These are phyloP conservation scores for Myotis findleyi DNA, from an alignment of 2,797 vertebrate genomes.

Conservation along the genomic window DNA sequence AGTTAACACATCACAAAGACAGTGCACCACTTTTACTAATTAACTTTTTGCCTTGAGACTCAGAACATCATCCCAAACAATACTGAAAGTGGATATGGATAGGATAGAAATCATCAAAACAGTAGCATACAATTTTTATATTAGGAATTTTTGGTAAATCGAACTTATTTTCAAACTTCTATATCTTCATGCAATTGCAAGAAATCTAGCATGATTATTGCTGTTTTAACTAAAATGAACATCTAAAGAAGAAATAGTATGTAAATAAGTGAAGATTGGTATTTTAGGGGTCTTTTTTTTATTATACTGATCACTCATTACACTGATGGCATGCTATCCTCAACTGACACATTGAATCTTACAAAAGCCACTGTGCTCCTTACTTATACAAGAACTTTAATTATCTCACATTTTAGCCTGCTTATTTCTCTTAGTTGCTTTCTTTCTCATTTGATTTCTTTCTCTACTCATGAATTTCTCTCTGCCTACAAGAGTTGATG, in stretches of 20 bases:
- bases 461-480: slow-evolving; percentile 53
- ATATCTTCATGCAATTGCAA: not conserved
- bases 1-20: not conserved
- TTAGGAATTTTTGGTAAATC: slow-evolving; percentile 13
- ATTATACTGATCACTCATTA: not conserved
- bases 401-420: not conserved
- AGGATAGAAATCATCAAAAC: not conserved
- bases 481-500: slow-evolving; percentile 63
- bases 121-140: not conserved
- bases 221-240: slow-evolving; percentile 64
- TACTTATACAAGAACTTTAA: slow-evolving; percentile 28
- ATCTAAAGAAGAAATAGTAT: not conserved
- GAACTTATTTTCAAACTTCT: slow-evolving; percentile 38
- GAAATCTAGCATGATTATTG: not conserved
- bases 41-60: slow-evolving; percentile 11
- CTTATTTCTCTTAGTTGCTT: slow-evolving; percentile 7
- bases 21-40: not conserved
- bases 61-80: not conserved
- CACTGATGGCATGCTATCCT: not conserved
- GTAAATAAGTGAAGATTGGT: not conserved
- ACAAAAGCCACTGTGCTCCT: slow-evolving; percentile 9
- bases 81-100: not conserved
- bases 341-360: not conserved
- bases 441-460: slow-evolving; percentile 26
- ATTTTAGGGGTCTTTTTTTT: not conserved